These are phyloP conservation scores for Phrynosoma platyrhinos DNA, from an alignment of 2,113 vertebrate species.

Conservation along the genomic window DNA sequence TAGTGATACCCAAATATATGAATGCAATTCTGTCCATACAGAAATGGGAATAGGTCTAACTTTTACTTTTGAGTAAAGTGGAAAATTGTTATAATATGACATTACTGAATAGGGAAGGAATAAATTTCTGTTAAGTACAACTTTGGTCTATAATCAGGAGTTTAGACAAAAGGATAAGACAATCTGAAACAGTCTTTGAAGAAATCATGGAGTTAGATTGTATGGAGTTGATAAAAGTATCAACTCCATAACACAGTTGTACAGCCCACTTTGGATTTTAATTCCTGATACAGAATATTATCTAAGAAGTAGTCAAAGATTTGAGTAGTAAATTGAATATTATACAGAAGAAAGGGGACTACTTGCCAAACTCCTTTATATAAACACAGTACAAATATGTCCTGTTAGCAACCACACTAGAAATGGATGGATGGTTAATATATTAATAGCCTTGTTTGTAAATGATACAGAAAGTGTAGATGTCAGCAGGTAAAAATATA, in stretches of 20 bases:
- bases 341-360: too few relatives aligned
- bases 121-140: background rate
- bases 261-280: background rate
- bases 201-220: background rate
- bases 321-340: background rate
- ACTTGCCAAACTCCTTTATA: background rate
- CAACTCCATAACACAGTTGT: background rate
- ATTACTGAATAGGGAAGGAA: background rate
- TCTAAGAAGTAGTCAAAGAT: background rate
- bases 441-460: too few relatives aligned
- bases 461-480: background rate
- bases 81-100: background rate
- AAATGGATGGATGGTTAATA: background rate
- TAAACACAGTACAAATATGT: background rate
- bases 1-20: background rate
- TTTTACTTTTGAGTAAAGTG: background rate
- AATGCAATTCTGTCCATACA: background rate
- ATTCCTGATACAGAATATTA: background rate
- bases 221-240: background rate
- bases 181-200: background rate
- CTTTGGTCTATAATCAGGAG: background rate
- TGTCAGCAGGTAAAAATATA: background rate
- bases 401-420: background rate
- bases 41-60: background rate
- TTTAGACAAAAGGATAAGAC: background rate